Conservation (phyloP, 2,113 vertebrate genomes). For the Heterocephalus glaber region DNA sequence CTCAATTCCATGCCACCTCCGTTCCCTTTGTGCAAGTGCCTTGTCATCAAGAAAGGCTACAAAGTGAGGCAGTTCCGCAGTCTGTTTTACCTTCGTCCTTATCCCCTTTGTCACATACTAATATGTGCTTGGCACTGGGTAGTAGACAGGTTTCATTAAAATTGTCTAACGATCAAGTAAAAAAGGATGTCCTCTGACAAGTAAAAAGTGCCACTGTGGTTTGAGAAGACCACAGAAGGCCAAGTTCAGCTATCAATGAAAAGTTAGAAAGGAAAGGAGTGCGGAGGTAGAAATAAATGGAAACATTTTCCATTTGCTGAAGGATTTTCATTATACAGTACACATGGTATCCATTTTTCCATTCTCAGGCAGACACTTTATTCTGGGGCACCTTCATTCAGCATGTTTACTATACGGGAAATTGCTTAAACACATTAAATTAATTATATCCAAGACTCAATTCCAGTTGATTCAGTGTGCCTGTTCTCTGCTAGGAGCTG, state of each 20-base stretch:
- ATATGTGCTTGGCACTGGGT: not conserved
- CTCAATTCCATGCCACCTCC: fast-evolving
- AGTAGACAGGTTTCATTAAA: constrained; percentile 66
- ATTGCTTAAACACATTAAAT: constrained; percentile 75
- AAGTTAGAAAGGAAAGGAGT: constrained; percentile 14
- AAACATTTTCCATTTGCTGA: not conserved
- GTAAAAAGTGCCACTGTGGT: constrained; percentile 59
- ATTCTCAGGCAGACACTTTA: constrained; percentile 46
- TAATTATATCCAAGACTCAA: constrained; percentile 67
- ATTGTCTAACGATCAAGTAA: constrained; percentile 47
- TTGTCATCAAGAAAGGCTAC: not conserved
- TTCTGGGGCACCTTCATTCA: constrained; percentile 59
- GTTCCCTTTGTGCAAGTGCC: not conserved
- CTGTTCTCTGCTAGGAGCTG: not conserved
- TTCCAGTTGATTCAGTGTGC: constrained; percentile 66
- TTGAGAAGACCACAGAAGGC: constrained; percentile 64
- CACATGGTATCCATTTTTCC: not conserved
- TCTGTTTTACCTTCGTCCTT: not conserved
- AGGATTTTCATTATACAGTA: not conserved
- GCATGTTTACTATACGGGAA: constrained; percentile 71
- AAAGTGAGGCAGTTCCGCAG: not conserved
- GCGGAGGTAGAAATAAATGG: constrained; percentile 19
- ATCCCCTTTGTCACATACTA: not conserved
- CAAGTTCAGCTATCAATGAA: constrained; percentile 55
- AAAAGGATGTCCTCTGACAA: constrained; percentile 46